A percentile compares a stretch with the other conserved stretches of the same genome.
Evolutionary conservation across 53 echinoderm and acorn worm species (phyloP).

Genomic region (Mesocentrotus franciscanus): DNA sequence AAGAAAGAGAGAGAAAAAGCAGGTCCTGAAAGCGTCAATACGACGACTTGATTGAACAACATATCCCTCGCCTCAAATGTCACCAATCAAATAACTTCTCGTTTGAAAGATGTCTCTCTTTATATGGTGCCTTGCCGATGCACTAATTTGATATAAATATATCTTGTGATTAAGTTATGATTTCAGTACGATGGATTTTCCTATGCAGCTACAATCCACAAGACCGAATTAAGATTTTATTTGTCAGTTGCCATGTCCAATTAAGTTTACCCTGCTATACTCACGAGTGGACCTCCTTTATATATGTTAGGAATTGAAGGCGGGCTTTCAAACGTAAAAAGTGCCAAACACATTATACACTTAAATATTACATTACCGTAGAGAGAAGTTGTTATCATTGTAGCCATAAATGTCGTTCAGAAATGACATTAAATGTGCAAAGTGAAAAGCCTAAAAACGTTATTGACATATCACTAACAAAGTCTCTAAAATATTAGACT

Average conservation of each 20-base stretch:
- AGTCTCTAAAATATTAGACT: background rate
- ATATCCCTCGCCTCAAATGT: constrained; percentile 27
- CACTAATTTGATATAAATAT: constrained; percentile 37
- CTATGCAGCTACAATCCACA: background rate
- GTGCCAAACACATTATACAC: background rate
- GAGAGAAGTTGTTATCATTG: background rate
- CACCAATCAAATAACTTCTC: constrained; percentile 15
- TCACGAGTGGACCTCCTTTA: background rate
- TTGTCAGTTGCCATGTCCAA: background rate
- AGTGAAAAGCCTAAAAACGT: background rate
- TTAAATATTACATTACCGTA: background rate
- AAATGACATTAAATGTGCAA: background rate
- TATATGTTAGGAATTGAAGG: background rate
- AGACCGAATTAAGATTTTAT: constrained; percentile 20
- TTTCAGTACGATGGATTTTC: background rate
- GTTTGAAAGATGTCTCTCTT: background rate
- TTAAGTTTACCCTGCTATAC: background rate
- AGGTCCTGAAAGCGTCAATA: constrained; percentile 19
- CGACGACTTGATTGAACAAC: constrained; percentile 41
- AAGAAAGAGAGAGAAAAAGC: background rate
- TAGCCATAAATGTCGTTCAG: background rate
- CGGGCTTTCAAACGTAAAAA: background rate
- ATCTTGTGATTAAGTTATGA: constrained; percentile 11
- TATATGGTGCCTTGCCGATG: background rate
- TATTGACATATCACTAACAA: background rate